These are phyloP conservation scores for Anas platyrhynchos DNA, from an alignment of 2,113 vertebrate species.

Conservation along the genomic window DNA sequence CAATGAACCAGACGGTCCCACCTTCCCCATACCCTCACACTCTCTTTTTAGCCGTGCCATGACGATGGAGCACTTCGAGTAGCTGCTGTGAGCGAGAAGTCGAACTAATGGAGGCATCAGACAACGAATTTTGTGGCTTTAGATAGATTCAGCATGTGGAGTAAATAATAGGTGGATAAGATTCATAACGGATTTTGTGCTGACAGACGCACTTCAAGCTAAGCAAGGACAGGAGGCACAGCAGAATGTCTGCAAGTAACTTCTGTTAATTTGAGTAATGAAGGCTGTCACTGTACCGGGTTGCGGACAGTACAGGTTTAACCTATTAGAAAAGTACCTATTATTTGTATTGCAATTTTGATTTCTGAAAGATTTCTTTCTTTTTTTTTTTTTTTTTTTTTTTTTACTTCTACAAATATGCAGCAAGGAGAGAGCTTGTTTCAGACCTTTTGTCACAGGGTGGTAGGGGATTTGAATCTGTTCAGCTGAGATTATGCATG, in stretches of 20 bases:
- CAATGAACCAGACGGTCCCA: background rate
- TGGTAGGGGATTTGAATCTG: background rate
- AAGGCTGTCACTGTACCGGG: background rate
- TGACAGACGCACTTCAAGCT: background rate
- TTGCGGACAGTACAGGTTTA: background rate
- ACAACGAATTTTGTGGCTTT: background rate
- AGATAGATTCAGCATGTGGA: background rate
- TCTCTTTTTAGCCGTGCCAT: background rate
- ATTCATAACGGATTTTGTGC: background rate
- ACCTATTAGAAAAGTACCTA: background rate
- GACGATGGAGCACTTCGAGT: background rate
- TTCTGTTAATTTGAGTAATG: background rate
- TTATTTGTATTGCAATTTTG: background rate
- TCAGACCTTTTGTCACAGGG: background rate
- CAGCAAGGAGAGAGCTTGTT: background rate
- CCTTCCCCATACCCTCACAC: background rate
- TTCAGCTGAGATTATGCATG: background rate
- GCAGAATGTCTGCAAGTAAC: background rate
- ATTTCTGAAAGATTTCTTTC: background rate
- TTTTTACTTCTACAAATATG: background rate
- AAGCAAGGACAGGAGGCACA: background rate
- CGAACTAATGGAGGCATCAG: background rate
- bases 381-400: slow-evolving; percentile 28
- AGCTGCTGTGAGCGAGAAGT: background rate
- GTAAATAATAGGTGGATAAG: background rate